A percentile compares a stretch with the other conserved stretches of the same genome.
Conservation (phyloP, 1,140 invertebrate genomes). For the Camponotus vicinus region DNA sequence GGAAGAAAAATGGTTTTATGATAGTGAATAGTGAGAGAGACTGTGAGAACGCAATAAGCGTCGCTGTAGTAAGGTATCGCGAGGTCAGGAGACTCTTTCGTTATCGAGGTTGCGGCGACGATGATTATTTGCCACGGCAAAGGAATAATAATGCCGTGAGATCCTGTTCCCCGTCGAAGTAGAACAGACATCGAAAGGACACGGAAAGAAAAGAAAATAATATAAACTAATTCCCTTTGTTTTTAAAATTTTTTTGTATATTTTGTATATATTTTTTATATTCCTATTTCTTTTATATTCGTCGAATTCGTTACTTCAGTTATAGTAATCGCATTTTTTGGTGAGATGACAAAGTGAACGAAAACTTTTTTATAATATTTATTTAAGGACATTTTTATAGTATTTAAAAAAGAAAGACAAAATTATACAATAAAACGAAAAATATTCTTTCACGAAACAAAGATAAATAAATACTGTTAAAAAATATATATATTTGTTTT, state of each 20-base stretch:
- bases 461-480: not conserved
- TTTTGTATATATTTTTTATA: no score
- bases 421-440: not conserved
- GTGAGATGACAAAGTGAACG: no score
- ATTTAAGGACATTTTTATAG: not conserved
- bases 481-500: not conserved
- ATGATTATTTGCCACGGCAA: slow-evolving; percentile 46
- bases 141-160: slow-evolving; percentile 20
- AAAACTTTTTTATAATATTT: no score
- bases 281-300: not conserved
- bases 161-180: not conserved
- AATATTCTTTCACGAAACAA: not conserved
- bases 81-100: slow-evolving; percentile 46
- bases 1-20: slow-evolving; percentile 1
- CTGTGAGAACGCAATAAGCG: slow-evolving; percentile 10
- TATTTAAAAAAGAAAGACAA: not conserved
- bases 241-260: no score
- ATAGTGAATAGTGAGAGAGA: slow-evolving; percentile 21
- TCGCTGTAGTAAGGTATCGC: slow-evolving; percentile 39
- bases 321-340: not conserved
- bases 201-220: not conserved
- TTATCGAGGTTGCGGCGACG: slow-evolving; percentile 51
- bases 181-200: not conserved
- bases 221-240: no score
- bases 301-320: slow-evolving; percentile 5